Conservation (phyloP, 2,113 vertebrate genomes). For the Speoplatyrhinus poulsoni region DNA sequence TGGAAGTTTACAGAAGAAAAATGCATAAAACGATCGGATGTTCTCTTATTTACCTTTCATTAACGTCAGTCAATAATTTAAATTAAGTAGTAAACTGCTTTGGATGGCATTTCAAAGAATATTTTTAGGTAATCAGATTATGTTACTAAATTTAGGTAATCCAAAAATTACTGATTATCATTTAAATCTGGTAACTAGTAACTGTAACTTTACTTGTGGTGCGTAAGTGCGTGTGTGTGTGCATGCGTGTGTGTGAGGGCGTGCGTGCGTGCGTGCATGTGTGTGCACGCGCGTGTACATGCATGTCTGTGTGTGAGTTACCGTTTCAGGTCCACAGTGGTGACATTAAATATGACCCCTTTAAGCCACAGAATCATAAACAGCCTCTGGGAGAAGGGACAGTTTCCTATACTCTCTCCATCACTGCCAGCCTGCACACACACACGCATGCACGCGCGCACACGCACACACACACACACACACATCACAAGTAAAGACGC, state of each 20-base stretch:
- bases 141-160: too few species aligned
- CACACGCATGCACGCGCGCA: background rate
- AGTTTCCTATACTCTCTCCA: conserved; percentile 93
- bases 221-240: conserved; percentile 10
- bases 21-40: too few species aligned
- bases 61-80: too few species aligned
- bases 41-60: background rate
- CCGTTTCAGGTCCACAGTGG: conserved; percentile 94
- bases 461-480: conserved; percentile 1
- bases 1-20: too few species aligned
- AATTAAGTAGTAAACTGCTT: too few species aligned
- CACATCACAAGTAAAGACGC: conserved; percentile 1
- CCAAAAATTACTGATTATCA: too few species aligned
- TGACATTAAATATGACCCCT: conserved; percentile 94
- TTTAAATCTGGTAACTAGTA: too few species aligned
- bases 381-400: conserved; percentile 93
- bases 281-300: conserved; percentile 1
- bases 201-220: background rate
- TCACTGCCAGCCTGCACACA: conserved; percentile 87
- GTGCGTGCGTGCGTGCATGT: background rate
- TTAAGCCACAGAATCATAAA: conserved; percentile 99
- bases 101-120: too few species aligned
- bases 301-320: conserved; percentile 49
- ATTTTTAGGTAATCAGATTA: too few species aligned
- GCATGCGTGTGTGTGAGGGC: background rate